phyloP scores from a whole-genome alignment of 2,113 vertebrate species.

The Rhineura floridana region DNA sequence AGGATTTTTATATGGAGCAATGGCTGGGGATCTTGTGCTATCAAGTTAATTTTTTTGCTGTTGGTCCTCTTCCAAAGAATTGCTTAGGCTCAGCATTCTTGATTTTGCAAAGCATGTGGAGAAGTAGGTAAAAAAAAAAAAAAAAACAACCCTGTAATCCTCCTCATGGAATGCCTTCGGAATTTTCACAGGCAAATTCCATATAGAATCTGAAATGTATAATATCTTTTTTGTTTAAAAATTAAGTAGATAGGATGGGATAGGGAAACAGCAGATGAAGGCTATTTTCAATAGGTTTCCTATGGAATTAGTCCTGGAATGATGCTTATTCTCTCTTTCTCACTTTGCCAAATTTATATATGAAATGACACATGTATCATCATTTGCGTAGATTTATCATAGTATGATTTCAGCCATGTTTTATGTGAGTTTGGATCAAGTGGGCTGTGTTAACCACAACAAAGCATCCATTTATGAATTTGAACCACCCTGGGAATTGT shows the following conservation, averaged over 20 bases:
- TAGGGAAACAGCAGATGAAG: neutral
- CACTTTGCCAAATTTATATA: neutral
- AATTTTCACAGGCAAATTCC: neutral
- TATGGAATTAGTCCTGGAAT: neutral
- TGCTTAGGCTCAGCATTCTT: neutral
- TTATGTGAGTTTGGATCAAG: neutral
- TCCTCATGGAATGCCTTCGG: neutral
- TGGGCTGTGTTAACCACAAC: neutral
- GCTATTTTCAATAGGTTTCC: neutral
- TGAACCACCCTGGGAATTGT: neutral
- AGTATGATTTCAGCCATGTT: neutral
- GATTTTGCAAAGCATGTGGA: neutral
- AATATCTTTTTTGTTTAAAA: neutral
- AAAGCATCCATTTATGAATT: neutral
- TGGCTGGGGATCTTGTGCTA: neutral
- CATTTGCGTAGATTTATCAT: neutral
- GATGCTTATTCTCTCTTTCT: neutral
- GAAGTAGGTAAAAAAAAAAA: neutral
- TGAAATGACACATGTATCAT: neutral
- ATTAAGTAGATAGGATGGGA: conserved; percentile 6
- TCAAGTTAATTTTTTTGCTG: conserved; percentile 7
- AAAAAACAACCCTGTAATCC: neutral
- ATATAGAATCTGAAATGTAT: conserved; percentile 1
- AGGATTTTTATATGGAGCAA: conserved; percentile 12
- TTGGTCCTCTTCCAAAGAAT: neutral